Conservation (phyloP, 2,113 vertebrate species). For the Marmota monax region DNA sequence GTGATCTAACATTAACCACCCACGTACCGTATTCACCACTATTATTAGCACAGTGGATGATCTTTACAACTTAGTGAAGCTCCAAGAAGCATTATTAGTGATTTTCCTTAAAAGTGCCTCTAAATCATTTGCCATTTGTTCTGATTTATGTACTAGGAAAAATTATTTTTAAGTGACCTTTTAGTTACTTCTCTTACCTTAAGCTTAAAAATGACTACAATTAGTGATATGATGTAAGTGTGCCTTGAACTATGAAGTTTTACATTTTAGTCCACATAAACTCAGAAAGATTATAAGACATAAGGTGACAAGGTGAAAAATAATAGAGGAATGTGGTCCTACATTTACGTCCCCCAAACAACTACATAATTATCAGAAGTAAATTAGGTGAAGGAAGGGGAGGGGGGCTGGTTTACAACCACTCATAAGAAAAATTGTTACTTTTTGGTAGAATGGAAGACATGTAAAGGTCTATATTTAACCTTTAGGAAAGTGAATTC, state of each 20-base stretch:
- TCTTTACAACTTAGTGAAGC: constrained; percentile 63
- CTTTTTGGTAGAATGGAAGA: not conserved
- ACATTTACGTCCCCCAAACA: not conserved
- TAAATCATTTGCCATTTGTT: constrained; percentile 68
- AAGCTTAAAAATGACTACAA: constrained; percentile 54
- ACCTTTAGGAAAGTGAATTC: not conserved
- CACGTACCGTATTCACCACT: constrained; percentile 71
- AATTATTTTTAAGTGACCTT: constrained; percentile 67
- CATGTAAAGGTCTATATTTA: not conserved
- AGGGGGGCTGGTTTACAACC: not conserved
- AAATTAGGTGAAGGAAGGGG: not conserved
- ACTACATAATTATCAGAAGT: not conserved
- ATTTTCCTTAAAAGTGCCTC: constrained; percentile 67
- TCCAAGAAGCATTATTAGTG: constrained; percentile 62
- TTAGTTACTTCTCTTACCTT: constrained; percentile 54
- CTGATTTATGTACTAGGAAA: not conserved
- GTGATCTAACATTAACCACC: constrained; percentile 72
- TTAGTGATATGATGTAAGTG: not conserved
- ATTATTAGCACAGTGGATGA: constrained; percentile 75
- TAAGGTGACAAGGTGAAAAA: not conserved
- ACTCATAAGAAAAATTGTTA: constrained; percentile 20
- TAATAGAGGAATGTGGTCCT: not conserved
- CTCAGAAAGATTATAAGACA: constrained; percentile 19
- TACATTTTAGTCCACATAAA: constrained; percentile 45
- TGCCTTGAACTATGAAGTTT: constrained; percentile 4